Evolutionary conservation across 2,797 vertebrate species (phyloP).

Genomic region (Gallinago nigripennis): DNA sequence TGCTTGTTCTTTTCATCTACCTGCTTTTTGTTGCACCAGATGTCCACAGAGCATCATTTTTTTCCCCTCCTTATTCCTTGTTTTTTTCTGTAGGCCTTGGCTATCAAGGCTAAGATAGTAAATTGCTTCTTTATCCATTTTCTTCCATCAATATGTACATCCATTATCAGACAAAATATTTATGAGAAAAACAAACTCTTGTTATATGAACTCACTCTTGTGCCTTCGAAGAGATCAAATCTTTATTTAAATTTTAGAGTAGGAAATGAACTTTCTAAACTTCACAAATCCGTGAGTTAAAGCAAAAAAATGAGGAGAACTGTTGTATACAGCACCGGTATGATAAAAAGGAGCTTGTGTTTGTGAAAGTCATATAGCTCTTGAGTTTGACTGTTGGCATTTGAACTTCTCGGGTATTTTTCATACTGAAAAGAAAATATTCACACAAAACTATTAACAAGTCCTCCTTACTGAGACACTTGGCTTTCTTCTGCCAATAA

Average conservation of each 20-base stretch:
- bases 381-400: neutral
- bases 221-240: neutral
- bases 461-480: neutral
- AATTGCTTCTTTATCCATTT: neutral
- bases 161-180: neutral
- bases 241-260: neutral
- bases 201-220: neutral
- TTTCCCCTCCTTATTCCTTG: neutral
- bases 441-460: neutral
- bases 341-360: neutral
- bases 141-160: neutral
- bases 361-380: neutral
- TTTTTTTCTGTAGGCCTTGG: neutral
- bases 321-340: neutral
- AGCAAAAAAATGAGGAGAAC: neutral
- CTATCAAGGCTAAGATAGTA: neutral
- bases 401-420: neutral
- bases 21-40: neutral
- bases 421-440: neutral
- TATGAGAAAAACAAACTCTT: neutral
- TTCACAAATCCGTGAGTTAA: neutral
- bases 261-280: neutral
- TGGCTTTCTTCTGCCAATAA: neutral
- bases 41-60: neutral
- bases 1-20: neutral